Base-by-base conservation (phyloP, 2,888 invertebrate species). In the Chymomyza amoena region DNA sequence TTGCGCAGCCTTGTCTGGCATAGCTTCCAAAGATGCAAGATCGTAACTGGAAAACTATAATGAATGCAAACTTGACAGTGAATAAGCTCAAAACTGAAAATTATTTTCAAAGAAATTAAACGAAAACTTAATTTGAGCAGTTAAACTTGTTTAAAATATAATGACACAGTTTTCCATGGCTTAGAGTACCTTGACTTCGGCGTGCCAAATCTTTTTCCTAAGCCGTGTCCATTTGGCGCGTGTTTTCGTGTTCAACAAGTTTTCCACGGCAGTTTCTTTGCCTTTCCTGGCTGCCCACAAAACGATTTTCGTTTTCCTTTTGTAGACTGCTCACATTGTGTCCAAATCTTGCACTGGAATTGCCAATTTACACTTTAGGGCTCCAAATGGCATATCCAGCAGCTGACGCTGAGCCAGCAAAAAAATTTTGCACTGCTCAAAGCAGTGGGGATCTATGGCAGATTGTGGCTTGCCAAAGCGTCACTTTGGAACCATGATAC, bases 351-450 rank as follows among this genome's bases (percentile, higher is more conserved):
- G 69, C 66, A 70, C 70, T 70, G 72, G 81, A 76, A 67, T 81
- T 78, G 81, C 76, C 81, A 80, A 80, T 80, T 80, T 80, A 80
- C 80, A 80, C 80, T 78, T 76, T 70, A 80, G 80, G 81, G 73
- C 71, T 20, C 10, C 54, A 54, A 20, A 18, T n/a, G 18, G 54
- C 18, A 54, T 54, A 54, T 57, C 15, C 57, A 57, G 25, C 57
- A 18, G 57, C 18, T 20, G 52, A 45, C 63, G 45, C 70, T 51
- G 18, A 56, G 57, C 50, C n/a, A 25, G 59, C 69, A 39, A 32
- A 54, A 68, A 73, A 71, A 74, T 77, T 77, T 77, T 74, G 25
- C 74, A 64, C 69, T 66, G 77, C 77, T 57, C 60, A 60, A 68
- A 76, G 70, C 68, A 25, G 25, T 45, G 39, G 13, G 65, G n/a